Evolutionary conservation across 2,888 invertebrate species (phyloP), one percentile per base, ranked within the genome.

Genomic region (Latrodectus hesperus): DNA sequence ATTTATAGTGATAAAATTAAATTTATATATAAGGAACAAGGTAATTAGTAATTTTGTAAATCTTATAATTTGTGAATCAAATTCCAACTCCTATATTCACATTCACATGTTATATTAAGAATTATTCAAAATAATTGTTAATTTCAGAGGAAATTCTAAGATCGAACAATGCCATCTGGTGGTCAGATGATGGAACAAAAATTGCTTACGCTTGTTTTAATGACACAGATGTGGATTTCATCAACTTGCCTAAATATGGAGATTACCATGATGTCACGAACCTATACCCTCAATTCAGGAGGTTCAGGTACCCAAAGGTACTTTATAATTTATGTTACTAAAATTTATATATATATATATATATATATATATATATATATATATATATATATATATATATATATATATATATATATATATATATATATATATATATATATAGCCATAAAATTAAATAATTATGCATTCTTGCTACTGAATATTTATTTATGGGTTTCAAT

Each of bases 141-240:
- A 53, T 60, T 87, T 26, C 55, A 80, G 98, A 93, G 91, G 92
- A 93, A 90, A 91, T 93, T 22, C 88, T 93, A 22, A 89, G 90
- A 6, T 84, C 90, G 53, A 91, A 91, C 85, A 90, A 92, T 67
- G 93, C 93, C n/a, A 89, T 93, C 73, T 93, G 93, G 93, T 93
- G 93, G 92, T 92, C 93, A 0, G 91, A 91, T 1, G 90, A 91
- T 73, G 92, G 92, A 4, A 90, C 90, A 8, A 90, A 91, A 79
- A 90, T 94, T 17, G 91, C 92, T 64, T 94, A 91, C 88, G 92
- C 91, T 5, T 89, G 90, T n/a, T 92, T 93, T 89, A 92, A 93
- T 84, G 93, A 93, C 90, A 91, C 91, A 0, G 83, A 89, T 10
- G 93, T 93, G 2, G 90, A 91, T 84, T 71, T 88, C 9, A 88